These are phyloP conservation scores for Iselma pallidipennis DNA, from an alignment of 2,888 invertebrate species.

Conservation along the genomic window DNA sequence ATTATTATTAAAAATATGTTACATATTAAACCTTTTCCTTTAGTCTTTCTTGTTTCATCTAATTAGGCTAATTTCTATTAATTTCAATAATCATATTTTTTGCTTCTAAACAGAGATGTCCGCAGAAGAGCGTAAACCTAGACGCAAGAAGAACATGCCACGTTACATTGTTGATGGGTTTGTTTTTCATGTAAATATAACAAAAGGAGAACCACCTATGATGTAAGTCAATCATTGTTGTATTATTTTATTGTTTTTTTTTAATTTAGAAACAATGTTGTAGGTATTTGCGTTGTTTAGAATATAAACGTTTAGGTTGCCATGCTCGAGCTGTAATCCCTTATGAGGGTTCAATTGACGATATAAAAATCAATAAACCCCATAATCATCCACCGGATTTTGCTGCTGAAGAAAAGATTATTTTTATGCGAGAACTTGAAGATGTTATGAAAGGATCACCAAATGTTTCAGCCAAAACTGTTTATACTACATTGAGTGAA, in stretches of 20 bases:
- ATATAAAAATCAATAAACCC: conserved; percentile 50
- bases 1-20: conserved; percentile 1
- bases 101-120: background rate
- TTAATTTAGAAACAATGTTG: conserved; percentile 13
- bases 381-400: conserved; percentile 53
- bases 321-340: conserved; percentile 52
- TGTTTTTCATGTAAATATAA: conserved; percentile 54
- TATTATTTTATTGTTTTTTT: conserved; percentile 3
- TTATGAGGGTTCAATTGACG: conserved; percentile 48
- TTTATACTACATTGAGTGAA: conserved; percentile 47
- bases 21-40: too few relatives aligned
- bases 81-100: too few relatives aligned
- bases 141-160: conserved; percentile 50
- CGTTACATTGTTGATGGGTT: conserved; percentile 54
- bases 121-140: conserved; percentile 29
- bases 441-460: conserved; percentile 47
- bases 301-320: conserved; percentile 52
- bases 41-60: too few relatives aligned
- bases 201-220: conserved; percentile 53
- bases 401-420: conserved; percentile 52
- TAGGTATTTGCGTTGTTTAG: conserved; percentile 51
- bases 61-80: too few relatives aligned
- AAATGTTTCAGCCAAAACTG: conserved; percentile 39
- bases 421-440: conserved; percentile 50
- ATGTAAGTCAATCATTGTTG: conserved; percentile 44